Evolutionary conservation across 2,113 vertebrate species (phyloP).

Genomic region (Collichthys lucidus): DNA sequence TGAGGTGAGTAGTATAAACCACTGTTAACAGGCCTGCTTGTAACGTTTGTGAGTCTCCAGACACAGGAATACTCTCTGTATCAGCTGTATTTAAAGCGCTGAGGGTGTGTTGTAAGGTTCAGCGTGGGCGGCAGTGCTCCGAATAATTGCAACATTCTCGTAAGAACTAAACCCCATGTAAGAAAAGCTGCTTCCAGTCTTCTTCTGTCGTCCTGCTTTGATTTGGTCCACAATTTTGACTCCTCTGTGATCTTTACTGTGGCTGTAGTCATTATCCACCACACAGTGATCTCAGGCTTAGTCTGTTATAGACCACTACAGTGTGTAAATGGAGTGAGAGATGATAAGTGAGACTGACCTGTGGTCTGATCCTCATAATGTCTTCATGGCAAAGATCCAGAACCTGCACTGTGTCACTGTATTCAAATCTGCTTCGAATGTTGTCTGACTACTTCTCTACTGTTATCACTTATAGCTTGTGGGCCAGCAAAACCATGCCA

Average conservation of each 20-base stretch:
- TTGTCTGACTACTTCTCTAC: slow-evolving; percentile 2
- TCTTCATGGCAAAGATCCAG: slow-evolving; percentile 34
- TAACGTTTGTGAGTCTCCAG: background rate
- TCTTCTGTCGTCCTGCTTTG: background rate
- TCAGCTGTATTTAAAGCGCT: background rate
- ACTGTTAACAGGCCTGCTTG: background rate
- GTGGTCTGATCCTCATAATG: slow-evolving; percentile 62
- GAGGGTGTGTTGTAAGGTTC: background rate
- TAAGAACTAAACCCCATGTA: background rate
- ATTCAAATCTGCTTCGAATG: background rate
- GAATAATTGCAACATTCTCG: background rate
- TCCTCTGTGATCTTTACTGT: background rate
- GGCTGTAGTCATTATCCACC: background rate
- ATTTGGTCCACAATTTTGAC: background rate
- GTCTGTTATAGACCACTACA: too few relatives aligned
- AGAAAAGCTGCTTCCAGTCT: background rate
- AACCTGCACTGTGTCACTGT: background rate
- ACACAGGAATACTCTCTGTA: background rate
- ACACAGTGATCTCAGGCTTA: background rate
- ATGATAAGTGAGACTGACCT: slow-evolving; percentile 59
- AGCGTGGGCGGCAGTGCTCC: background rate
- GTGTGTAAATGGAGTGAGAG: background rate
- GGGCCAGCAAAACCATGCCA: slow-evolving; percentile 65
- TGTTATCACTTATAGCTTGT: slow-evolving; percentile 62
- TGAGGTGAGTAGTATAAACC: background rate